These are phyloP conservation scores for Euwallacea fornicatus DNA, from an alignment of 1,140 invertebrate species.

Conservation along the genomic window DNA sequence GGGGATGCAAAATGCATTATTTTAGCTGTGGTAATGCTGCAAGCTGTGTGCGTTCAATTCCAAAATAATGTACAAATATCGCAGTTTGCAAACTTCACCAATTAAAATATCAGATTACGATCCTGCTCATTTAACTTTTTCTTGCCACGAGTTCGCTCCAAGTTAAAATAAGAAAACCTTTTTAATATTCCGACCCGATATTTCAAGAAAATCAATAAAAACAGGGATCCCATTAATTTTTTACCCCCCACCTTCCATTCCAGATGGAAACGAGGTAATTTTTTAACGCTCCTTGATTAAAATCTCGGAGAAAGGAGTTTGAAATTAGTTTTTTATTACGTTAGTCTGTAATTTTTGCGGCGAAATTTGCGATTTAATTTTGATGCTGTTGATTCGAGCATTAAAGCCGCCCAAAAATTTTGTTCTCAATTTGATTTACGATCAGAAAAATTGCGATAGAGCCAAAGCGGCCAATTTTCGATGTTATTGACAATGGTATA, in stretches of 20 bases:
- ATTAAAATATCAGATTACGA: neutral
- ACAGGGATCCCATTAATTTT: slow-evolving; percentile 48
- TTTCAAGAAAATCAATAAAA: slow-evolving; percentile 46
- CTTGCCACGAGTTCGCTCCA: slow-evolving; percentile 22
- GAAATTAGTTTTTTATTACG: slow-evolving; percentile 33
- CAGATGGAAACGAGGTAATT: slow-evolving; percentile 29
- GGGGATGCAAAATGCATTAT: too few species aligned
- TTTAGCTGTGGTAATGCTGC: too few species aligned
- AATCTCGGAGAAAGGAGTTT: slow-evolving; percentile 18
- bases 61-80: too few species aligned
- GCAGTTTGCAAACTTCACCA: too few species aligned
- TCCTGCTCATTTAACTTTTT: slow-evolving; percentile 22
- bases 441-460: too few species aligned
- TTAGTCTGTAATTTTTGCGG: slow-evolving; percentile 17
- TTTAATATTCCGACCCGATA: slow-evolving; percentile 48
- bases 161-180: slow-evolving; percentile 45
- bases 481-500: too few species aligned
- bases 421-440: too few species aligned
- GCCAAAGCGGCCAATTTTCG: too few species aligned
- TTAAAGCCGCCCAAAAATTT: too few species aligned
- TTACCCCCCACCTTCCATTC: slow-evolving; percentile 31
- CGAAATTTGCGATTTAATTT: slow-evolving; percentile 8
- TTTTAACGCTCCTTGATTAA: slow-evolving; percentile 28
- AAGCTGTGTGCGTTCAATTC: too few species aligned
- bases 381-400: neutral